phyloP scores from a whole-genome alignment of 2,113 vertebrate genomes.

The Forbesichthys papilliferus region DNA sequence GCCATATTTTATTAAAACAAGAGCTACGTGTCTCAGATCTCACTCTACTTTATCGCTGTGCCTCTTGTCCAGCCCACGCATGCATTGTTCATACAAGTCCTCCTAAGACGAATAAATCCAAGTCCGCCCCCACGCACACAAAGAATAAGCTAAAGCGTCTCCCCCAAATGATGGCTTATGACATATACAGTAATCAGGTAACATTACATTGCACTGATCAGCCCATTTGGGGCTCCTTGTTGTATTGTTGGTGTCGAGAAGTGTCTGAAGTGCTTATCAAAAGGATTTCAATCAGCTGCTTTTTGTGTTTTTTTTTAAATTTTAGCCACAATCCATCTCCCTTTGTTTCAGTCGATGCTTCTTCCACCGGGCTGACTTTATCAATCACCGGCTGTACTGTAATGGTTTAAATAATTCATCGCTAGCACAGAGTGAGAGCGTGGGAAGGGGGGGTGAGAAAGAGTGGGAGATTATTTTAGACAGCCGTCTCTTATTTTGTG shows the following conservation, averaged over 20 bases:
- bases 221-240: constrained; percentile 9
- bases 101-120: background rate
- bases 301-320: background rate
- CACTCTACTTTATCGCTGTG: background rate
- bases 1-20: background rate
- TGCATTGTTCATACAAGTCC: background rate
- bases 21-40: background rate
- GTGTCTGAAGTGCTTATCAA: background rate
- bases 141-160: background rate
- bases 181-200: background rate
- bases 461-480: constrained; percentile 41
- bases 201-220: background rate
- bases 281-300: constrained; percentile 19
- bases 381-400: constrained; percentile 43
- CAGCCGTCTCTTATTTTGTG: constrained; percentile 40
- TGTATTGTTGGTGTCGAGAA: constrained; percentile 28
- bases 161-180: background rate
- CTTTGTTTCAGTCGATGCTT: constrained; percentile 20
- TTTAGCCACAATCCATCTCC: constrained; percentile 20
- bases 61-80: background rate
- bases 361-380: constrained; percentile 34
- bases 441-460: background rate
- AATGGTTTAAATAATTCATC: constrained; percentile 39
- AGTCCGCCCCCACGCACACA: background rate
- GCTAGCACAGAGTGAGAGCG: constrained; percentile 22